A percentile compares a stretch with the other conserved stretches of the same genome.
These are phyloP conservation scores for Hippocampus abdominalis DNA, from an alignment of 2,113 vertebrate genomes.

Conservation along the genomic window DNA sequence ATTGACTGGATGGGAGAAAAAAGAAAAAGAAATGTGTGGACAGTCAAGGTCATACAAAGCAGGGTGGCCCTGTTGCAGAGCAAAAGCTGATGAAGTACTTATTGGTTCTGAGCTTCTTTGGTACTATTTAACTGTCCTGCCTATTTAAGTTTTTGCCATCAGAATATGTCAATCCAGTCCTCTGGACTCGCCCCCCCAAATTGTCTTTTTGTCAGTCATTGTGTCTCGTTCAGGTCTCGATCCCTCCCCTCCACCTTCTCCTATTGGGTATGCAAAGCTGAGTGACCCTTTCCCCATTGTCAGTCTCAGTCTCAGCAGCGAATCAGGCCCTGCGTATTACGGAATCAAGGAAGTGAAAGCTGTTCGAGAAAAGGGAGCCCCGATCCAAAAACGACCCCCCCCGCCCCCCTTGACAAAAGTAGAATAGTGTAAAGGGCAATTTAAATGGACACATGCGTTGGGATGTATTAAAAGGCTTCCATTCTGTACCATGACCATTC, in stretches of 20 bases:
- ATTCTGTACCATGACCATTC: conserved; percentile 8
- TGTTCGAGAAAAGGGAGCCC: conserved; percentile 47
- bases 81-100: conserved; percentile 50
- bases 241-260: conserved; percentile 39
- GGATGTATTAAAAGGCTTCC: conserved; percentile 2
- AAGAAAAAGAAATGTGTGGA: conserved; percentile 61
- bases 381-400: conserved; percentile 23
- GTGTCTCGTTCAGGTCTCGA: conserved; percentile 46
- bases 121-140: conserved; percentile 3
- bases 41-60: conserved; percentile 74
- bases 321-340: conserved; percentile 45
- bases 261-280: conserved; percentile 54
- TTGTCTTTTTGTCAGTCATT: conserved; percentile 30
- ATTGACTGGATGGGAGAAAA: conserved; percentile 49
- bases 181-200: neutral
- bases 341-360: conserved; percentile 58
- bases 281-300: conserved; percentile 53
- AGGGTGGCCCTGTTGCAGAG: conserved; percentile 66
- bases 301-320: conserved; percentile 51
- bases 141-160: conserved; percentile 9
- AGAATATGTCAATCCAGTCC: conserved; percentile 5
- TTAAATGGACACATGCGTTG: conserved; percentile 21
- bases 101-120: conserved; percentile 22
- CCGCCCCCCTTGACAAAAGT: conserved; percentile 24
- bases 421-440: conserved; percentile 35